A percentile compares a stretch with the other conserved stretches of the same genome.
Evolutionary conservation across 1,140 invertebrate genomes (phyloP).

Genomic region (Ips nitidus): DNA sequence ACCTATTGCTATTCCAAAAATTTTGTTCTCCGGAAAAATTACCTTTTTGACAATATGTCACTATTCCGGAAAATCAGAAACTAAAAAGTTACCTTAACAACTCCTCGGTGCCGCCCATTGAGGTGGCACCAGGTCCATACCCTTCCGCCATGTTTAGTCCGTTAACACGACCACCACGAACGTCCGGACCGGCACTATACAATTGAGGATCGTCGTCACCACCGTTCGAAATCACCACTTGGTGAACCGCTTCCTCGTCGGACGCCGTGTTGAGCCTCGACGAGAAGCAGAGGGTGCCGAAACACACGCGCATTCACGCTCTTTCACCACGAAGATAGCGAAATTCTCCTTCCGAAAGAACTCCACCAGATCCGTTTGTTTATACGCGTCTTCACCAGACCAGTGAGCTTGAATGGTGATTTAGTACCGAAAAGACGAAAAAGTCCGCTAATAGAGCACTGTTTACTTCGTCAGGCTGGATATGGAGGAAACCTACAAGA

Average conservation of each 20-base stretch:
- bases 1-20: too few relatives aligned
- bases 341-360: constrained; percentile 59
- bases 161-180: constrained; percentile 13
- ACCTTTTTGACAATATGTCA: too few relatives aligned
- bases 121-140: background rate
- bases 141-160: constrained; percentile 15
- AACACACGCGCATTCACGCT: constrained; percentile 78
- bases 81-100: constrained; percentile 14
- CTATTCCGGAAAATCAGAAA: too few relatives aligned
- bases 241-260: constrained; percentile 68
- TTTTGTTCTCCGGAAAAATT: too few relatives aligned
- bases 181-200: constrained; percentile 6
- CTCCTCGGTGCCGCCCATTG: background rate
- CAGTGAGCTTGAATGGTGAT: too few relatives aligned
- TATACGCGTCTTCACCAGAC: too few relatives aligned
- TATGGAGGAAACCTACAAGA: too few relatives aligned
- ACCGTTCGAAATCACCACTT: constrained; percentile 18
- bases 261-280: constrained; percentile 72
- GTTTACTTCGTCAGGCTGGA: too few relatives aligned
- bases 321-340: constrained; percentile 55
- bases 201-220: constrained; percentile 4
- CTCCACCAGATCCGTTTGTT: too few relatives aligned
- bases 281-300: constrained; percentile 81
- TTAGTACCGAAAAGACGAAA: too few relatives aligned
- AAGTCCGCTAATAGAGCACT: too few relatives aligned